Evolutionary conservation across 2,888 invertebrate species (phyloP).

Genomic region (Trichopria drosophilae): DNA sequence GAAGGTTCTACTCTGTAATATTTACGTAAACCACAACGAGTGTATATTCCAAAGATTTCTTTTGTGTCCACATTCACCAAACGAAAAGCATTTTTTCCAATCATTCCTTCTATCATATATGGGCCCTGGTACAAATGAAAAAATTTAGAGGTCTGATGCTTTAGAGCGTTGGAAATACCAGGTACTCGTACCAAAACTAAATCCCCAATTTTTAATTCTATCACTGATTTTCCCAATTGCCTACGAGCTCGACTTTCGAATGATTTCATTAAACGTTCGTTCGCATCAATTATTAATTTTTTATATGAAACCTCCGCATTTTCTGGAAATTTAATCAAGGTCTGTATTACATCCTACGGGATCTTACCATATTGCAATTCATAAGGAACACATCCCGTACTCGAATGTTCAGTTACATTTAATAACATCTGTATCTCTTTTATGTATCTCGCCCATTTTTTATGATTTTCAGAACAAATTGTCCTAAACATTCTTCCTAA

Average conservation of each 20-base stretch:
- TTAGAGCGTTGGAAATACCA: neutral
- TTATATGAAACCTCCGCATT: neutral
- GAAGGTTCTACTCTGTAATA: constrained; percentile 3
- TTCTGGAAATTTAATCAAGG: neutral
- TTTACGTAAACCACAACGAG: constrained; percentile 1
- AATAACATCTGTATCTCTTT: neutral
- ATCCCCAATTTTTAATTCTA: neutral
- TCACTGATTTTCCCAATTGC: neutral
- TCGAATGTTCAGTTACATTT: neutral
- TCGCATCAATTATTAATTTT: constrained; percentile 2
- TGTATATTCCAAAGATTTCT: neutral
- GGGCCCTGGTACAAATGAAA: constrained; percentile 6
- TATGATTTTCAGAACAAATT: constrained; percentile 4
- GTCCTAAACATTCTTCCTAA: constrained; percentile 8
- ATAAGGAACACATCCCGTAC: neutral
- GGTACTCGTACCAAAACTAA: constrained; percentile 2
- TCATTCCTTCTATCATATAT: neutral
- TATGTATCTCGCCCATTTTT: neutral
- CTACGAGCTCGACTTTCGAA: neutral
- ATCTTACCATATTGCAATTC: constrained; percentile 1
- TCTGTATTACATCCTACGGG: neutral
- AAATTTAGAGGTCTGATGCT: neutral
- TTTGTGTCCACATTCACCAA: neutral
- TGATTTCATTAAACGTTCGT: neutral
- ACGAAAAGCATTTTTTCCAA: constrained; percentile 7